Base-by-base conservation (phyloP, 1,140 invertebrate genomes). In the Dinoponera quadriceps region DNA sequence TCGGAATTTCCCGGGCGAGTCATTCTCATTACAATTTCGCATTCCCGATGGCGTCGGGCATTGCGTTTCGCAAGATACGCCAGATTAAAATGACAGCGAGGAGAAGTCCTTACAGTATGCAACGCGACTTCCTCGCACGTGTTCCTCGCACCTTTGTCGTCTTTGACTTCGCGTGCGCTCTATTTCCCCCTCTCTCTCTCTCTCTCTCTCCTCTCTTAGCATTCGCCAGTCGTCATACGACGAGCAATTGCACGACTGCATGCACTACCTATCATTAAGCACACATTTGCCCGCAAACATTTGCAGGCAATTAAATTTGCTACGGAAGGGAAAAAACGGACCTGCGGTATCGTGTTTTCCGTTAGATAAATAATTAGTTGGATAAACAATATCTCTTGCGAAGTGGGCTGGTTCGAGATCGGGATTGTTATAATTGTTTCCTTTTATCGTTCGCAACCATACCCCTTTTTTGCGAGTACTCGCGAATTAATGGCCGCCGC, bases 11-110 rank as follows among this genome's bases (percentile, higher is more conserved):
- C 48, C 27, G 48, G 3, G 51, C 51, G 25, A 29, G 5, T n/a
- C n/a, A n/a, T n/a, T 69, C n/a, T 49, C 14, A 48, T 49, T n/a
- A n/a, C 48, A 74, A 74, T 74, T 44, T 60, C 22, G 14, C 65
- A 48, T 16, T 62, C 48, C 49, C n/a, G 25, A 62, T 38, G n/a
- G 38, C 38, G 27, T 54, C n/a, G 27, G 33, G 27, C 20, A 13
- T 59, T 16, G 44, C 2, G 29, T 55, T 72, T 57, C 22, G 22
- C 25, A 18, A 38, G 27, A 22, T 29, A 22, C 3, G 16, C 22
- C 0, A n/a, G 38, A 57, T 72, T 38, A 57, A 57, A 57, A 57
- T 38, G 54, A 38, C 16, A 33, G 33, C 44, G 11, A 71, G 33
- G 51, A 55, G 11, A 16, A n/a, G n/a, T n/a, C 51, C 22, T 11